Base-by-base conservation (phyloP, 2,113 vertebrate genomes). In the Tachuris rubrigastra region DNA sequence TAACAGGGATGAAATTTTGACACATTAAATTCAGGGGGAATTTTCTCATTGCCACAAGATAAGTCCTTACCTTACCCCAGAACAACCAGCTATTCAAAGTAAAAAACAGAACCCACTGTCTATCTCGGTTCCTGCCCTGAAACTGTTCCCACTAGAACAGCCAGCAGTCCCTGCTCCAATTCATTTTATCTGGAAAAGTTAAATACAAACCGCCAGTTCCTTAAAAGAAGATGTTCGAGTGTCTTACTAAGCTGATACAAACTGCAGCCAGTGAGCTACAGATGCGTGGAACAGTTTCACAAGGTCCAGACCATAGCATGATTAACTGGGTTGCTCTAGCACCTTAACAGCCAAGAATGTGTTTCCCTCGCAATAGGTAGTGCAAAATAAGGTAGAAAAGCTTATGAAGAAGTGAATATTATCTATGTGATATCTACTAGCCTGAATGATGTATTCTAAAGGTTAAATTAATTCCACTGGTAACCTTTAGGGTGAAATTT, bases 161-260 rank as follows among this genome's bases (percentile, higher is more conserved):
- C 69, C 42, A 72, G 41, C 30, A 49, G 13, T 27, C 37, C 44
- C 44, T 4, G 8, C 58, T 85, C 56, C 69, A 69, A 44, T 46
- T 62, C 35, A 46, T 75, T 96, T 90, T 91, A 24, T 44, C 81
- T 73, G 62, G 62, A 91, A 94, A 87, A 93, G 47, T 83, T 81
- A 90, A 92, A 94, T 12, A 85, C 77, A 74, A 79, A 15, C 41
- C 0, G 1, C 30, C 13, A 46, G 66, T 27, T 94, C 44, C 62
- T 79, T 71, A 75, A 53, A 82, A 69, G 55, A 80, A 56, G 46
- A 15, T 8, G 17, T 85, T 65, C 79, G 84, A 91, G 55, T 3
- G 2, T n/a, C 41, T 53, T 18, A 49, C 15, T 82, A 69, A 72
- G 24, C 42, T 46, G 81, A 82, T 46, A 44, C 47, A 66, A 27